Evolutionary conservation across 2,113 vertebrate species (phyloP).

Genomic region (Pogonocichla stellata): DNA sequence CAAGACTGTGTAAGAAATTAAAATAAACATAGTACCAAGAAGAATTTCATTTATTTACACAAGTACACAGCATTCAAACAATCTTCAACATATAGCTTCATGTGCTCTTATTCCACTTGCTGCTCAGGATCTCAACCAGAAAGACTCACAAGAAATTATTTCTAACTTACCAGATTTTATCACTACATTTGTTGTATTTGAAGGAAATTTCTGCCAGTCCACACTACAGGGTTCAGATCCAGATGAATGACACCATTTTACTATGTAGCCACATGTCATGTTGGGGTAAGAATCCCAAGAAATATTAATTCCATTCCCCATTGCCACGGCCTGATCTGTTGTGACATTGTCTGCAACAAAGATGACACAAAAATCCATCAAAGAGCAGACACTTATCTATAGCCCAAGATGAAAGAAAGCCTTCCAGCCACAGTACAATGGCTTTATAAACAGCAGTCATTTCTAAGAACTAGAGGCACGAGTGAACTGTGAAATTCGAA

Average conservation of each 20-base stretch:
- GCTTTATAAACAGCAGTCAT: background rate
- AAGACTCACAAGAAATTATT: background rate
- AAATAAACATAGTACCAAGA: constrained; percentile 10
- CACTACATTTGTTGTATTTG: constrained; percentile 59
- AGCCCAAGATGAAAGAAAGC: background rate
- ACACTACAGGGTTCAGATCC: constrained; percentile 58
- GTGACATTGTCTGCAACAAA: constrained; percentile 63
- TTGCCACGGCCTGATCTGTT: constrained; percentile 58
- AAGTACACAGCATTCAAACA: background rate
- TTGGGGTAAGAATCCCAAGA: constrained; percentile 71
- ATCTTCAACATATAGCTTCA: background rate
- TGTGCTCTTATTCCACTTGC: background rate
- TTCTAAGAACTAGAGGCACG: accelerated
- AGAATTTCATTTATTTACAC: background rate
- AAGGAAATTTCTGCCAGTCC: constrained; percentile 75
- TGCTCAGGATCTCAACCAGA: background rate
- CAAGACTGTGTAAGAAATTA: background rate
- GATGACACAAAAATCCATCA: constrained; percentile 1
- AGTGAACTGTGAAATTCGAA: background rate
- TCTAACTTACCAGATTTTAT: constrained; percentile 75
- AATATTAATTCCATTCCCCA: constrained; percentile 69
- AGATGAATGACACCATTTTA: constrained; percentile 74
- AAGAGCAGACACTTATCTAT: background rate
- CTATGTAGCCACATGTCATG: constrained; percentile 74
- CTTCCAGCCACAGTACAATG: background rate